These are phyloP conservation scores for Girardinichthys multiradiatus DNA, from an alignment of 2,113 vertebrate species.

Conservation along the genomic window DNA sequence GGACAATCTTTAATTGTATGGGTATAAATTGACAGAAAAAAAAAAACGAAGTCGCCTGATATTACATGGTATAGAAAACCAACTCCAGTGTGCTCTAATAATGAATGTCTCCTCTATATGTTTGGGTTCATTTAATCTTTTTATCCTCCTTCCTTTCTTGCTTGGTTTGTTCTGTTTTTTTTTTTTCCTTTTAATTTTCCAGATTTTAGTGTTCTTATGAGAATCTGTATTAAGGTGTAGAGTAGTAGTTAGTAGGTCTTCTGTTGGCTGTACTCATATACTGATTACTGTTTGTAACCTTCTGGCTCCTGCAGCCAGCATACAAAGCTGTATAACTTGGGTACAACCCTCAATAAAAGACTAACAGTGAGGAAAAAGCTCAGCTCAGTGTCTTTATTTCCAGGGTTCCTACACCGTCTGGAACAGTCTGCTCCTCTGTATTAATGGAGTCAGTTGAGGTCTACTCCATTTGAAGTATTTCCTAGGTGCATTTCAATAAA, in stretches of 20 bases:
- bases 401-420: neutral
- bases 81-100: conserved; percentile 82
- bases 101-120: conserved; percentile 83
- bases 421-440: too few species aligned
- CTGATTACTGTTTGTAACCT: conserved; percentile 86
- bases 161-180: conserved; percentile 80
- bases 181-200: conserved; percentile 46
- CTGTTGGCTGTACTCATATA: conserved; percentile 85
- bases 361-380: conserved; percentile 74
- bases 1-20: conserved; percentile 88
- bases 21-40: conserved; percentile 76
- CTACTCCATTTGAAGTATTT: too few species aligned
- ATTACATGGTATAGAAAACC: conserved; percentile 81
- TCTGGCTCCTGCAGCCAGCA: conserved; percentile 79
- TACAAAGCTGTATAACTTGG: conserved; percentile 86
- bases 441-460: too few species aligned
- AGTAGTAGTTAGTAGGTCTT: conserved; percentile 82
- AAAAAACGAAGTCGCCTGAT: conserved; percentile 76
- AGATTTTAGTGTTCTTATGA: conserved; percentile 83
- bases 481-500: too few species aligned
- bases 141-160: conserved; percentile 77
- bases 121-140: conserved; percentile 71
- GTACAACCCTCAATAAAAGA: conserved; percentile 88
- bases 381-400: conserved; percentile 15
- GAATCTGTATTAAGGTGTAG: conserved; percentile 81